Conservation (phyloP, 2,888 invertebrate species). For the Callyntrura sp. region DNA sequence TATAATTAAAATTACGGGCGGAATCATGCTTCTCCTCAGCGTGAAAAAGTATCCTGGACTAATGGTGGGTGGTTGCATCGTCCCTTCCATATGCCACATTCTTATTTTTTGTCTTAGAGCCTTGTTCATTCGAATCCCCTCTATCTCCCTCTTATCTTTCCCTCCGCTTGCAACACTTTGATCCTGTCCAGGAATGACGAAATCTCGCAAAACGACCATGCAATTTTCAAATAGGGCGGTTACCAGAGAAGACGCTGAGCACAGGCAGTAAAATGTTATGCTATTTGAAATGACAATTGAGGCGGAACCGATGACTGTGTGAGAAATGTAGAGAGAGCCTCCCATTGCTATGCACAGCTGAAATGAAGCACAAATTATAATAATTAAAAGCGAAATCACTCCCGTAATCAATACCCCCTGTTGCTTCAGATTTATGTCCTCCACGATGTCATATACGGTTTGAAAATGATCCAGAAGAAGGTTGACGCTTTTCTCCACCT, state of each 20-base stretch:
- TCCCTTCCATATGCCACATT: constrained; percentile 67
- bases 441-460: constrained; percentile 15
- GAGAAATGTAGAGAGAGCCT: no score
- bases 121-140: constrained; percentile 9
- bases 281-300: constrained; percentile 17
- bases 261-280: constrained; percentile 48
- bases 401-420: constrained; percentile 39
- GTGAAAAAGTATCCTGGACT: constrained; percentile 65
- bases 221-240: background rate
- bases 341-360: constrained; percentile 23
- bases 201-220: constrained; percentile 3
- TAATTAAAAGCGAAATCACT: constrained; percentile 14
- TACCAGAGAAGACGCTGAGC: constrained; percentile 9
- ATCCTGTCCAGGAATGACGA: background rate
- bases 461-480: constrained; percentile 29
- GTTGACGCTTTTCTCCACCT: constrained; percentile 2
- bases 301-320: background rate
- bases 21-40: constrained; percentile 19
- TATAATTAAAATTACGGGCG: constrained; percentile 30
- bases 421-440: constrained; percentile 33
- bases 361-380: constrained; percentile 4
- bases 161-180: background rate
- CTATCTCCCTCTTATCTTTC: background rate
- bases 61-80: constrained; percentile 55
- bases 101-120: constrained; percentile 43